Conservation (phyloP, 2,113 vertebrate genomes). For the Myiagra hebetior region DNA sequence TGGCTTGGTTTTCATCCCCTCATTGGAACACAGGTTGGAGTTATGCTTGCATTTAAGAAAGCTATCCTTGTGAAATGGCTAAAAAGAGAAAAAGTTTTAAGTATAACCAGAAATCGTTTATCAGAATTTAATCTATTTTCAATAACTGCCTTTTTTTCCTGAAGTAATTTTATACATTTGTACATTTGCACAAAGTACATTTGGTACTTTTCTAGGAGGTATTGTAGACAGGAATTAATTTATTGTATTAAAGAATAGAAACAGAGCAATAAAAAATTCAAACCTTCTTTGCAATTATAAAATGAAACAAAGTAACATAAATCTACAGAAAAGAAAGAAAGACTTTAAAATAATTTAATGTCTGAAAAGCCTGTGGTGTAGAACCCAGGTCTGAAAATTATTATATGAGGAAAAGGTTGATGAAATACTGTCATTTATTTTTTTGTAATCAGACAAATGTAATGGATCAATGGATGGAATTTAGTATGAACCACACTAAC, state of each 20-base stretch:
- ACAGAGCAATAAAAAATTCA: neutral
- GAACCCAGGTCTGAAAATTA: neutral
- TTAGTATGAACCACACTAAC: neutral
- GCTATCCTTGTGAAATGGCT: neutral
- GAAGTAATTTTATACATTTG: neutral
- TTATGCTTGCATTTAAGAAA: neutral
- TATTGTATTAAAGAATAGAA: neutral
- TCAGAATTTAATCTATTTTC: neutral
- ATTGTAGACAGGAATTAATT: neutral
- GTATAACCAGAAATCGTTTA: neutral
- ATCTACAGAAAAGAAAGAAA: neutral
- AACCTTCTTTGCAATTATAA: neutral
- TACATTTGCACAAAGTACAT: no score
- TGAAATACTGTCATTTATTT: neutral
- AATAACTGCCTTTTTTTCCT: neutral
- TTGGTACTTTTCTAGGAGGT: neutral
- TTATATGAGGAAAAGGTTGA: neutral
- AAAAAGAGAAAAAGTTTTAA: neutral
- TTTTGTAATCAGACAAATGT: neutral
- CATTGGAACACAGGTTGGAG: neutral
- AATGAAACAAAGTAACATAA: neutral
- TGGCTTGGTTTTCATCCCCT: neutral
- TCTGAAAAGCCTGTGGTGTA: neutral
- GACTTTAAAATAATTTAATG: neutral
- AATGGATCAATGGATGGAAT: neutral